These are phyloP conservation scores for Bombus superbus DNA, from an alignment of 1,140 invertebrate genomes.

Conservation along the genomic window DNA sequence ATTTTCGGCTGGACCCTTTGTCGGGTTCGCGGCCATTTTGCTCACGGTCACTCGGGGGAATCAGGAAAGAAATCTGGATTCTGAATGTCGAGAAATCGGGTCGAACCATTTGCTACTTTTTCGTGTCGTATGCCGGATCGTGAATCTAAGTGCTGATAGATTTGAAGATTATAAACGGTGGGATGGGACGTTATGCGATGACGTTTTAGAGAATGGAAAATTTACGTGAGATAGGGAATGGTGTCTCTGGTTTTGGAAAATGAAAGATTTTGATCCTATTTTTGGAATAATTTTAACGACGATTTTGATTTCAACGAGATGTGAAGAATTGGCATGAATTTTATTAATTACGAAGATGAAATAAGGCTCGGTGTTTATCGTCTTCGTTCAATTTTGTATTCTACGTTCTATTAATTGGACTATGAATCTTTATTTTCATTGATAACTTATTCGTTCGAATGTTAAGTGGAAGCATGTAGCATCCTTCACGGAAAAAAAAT, in stretches of 20 bases:
- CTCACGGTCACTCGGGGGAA: slow-evolving; percentile 10
- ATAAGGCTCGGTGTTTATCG: too few relatives aligned
- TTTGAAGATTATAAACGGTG: neutral
- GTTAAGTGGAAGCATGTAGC: too few relatives aligned
- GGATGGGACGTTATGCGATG: neutral
- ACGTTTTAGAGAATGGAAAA: neutral
- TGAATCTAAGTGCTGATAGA: neutral
- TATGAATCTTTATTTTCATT: too few relatives aligned
- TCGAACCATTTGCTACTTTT: slow-evolving; percentile 6
- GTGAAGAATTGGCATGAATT: too few relatives aligned
- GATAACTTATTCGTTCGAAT: too few relatives aligned
- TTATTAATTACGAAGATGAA: too few relatives aligned
- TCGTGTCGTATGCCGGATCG: neutral
- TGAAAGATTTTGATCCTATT: rapidly evolving
- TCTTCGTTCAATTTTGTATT: too few relatives aligned
- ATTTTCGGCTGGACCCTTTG: slow-evolving; percentile 67
- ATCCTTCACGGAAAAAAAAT: too few relatives aligned
- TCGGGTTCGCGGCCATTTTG: slow-evolving; percentile 56
- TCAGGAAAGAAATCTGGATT: slow-evolving; percentile 11
- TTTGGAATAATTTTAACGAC: neutral
- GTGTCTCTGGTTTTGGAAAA: too few relatives aligned
- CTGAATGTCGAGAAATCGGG: slow-evolving; percentile 17
- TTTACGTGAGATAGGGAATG: neutral
- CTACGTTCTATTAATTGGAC: too few relatives aligned
- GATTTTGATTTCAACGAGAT: too few relatives aligned